Conservation (phyloP, 2,113 vertebrate genomes). For the Eidolon helvum region DNA sequence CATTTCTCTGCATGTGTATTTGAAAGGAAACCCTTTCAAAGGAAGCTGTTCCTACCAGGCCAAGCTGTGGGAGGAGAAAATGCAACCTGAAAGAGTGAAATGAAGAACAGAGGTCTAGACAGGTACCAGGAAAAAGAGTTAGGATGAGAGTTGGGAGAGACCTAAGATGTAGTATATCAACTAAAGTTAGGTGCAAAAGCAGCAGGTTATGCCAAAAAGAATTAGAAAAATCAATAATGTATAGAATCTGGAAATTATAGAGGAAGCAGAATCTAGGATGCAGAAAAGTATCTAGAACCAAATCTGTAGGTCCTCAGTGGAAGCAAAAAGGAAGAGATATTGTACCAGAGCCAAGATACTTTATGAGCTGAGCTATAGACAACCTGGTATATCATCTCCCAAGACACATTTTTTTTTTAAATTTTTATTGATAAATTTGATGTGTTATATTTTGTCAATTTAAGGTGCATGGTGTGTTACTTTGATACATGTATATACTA, state of each 20-base stretch:
- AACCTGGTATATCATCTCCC: not conserved
- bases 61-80: not conserved
- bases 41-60: not conserved
- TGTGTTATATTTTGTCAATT: too few relatives aligned
- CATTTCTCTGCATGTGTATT: slow-evolving; percentile 11
- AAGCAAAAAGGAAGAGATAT: not conserved
- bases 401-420: not conserved
- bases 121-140: not conserved
- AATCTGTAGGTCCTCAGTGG: not conserved
- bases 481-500: too few relatives aligned
- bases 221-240: not conserved
- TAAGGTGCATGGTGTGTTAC: too few relatives aligned
- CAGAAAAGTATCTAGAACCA: not conserved
- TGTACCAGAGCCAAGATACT: not conserved
- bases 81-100: not conserved
- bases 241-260: not conserved
- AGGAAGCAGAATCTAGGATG: not conserved
- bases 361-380: not conserved
- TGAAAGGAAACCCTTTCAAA: slow-evolving; percentile 22
- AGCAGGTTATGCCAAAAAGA: not conserved
- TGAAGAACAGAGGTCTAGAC: not conserved
- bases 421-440: too few relatives aligned
- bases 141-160: not conserved
- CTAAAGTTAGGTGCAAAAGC: not conserved
- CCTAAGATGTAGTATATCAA: not conserved